phyloP scores from a whole-genome alignment of 2,113 vertebrate genomes.

The Nothocercus julius region DNA sequence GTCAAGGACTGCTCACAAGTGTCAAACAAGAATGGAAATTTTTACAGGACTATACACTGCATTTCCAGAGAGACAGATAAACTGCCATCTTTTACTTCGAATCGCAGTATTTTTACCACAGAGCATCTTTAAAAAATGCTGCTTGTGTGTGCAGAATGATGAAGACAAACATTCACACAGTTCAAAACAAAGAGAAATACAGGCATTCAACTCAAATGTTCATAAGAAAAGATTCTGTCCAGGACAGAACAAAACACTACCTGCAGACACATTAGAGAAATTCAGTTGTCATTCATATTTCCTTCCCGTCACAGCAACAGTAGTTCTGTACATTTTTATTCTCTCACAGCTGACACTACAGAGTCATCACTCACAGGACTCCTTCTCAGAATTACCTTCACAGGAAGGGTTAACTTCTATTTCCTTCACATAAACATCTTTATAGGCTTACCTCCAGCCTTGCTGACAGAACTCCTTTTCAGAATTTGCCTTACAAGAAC shows the following conservation, averaged over 20 bases:
- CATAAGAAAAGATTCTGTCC: not conserved
- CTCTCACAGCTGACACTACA: not conserved
- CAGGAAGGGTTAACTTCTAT: not conserved
- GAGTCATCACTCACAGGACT: not conserved
- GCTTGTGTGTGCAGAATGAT: not conserved
- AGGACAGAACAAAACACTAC: not conserved
- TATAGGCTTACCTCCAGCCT: not conserved
- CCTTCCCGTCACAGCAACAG: not conserved
- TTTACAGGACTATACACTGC: not conserved
- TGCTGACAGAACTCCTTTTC: not conserved
- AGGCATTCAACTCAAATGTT: not conserved
- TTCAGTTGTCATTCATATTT: not conserved
- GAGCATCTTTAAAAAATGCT: not conserved
- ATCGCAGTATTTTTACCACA: not conserved
- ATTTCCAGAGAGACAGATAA: conserved; percentile 23
- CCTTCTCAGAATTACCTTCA: not conserved
- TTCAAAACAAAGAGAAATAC: conserved; percentile 24
- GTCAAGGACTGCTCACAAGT: not conserved
- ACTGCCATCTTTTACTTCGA: not conserved
- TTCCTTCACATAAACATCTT: not conserved
- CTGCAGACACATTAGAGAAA: not conserved
- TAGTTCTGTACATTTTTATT: not conserved
- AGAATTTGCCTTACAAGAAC: not conserved
- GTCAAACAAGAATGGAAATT: not conserved
- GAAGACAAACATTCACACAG: conserved; percentile 14